Conservation (phyloP, 2,797 vertebrate species). For the Halcyon smyrnensis region DNA sequence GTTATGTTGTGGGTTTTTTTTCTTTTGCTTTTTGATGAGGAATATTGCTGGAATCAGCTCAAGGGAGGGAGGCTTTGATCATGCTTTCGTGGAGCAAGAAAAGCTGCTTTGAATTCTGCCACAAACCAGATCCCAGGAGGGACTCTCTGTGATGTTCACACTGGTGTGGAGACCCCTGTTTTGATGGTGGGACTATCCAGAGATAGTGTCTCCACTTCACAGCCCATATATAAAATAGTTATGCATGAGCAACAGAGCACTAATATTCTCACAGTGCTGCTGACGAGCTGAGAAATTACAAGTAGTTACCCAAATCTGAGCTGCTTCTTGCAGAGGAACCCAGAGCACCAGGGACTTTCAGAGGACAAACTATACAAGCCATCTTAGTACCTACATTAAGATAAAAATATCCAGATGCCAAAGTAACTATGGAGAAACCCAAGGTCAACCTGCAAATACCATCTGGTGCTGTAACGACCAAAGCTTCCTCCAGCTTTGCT, state of each 20-base stretch:
- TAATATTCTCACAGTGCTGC: background rate
- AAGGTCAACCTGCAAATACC: background rate
- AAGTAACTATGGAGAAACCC: background rate
- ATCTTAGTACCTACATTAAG: too few relatives aligned
- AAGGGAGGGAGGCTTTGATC: constrained; percentile 48
- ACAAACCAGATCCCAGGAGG: background rate
- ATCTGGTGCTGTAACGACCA: background rate
- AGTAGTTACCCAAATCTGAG: background rate
- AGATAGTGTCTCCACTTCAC: background rate
- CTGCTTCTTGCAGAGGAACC: background rate
- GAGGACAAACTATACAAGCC: background rate
- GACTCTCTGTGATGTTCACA: background rate
- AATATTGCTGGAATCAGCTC: constrained; percentile 59
- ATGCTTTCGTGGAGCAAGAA: background rate
- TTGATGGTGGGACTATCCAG: background rate
- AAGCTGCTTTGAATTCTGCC: constrained; percentile 48
- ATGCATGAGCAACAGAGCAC: background rate
- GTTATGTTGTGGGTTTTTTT: background rate
- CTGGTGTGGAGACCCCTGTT: background rate
- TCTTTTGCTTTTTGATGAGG: constrained; percentile 28
- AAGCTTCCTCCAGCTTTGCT: background rate
- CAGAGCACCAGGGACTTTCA: background rate
- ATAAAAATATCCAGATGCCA: background rate
- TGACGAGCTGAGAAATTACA: background rate
- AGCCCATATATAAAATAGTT: background rate